phyloP scores from a whole-genome alignment of 2,797 vertebrate genomes.

The Acanthiza pusilla region DNA sequence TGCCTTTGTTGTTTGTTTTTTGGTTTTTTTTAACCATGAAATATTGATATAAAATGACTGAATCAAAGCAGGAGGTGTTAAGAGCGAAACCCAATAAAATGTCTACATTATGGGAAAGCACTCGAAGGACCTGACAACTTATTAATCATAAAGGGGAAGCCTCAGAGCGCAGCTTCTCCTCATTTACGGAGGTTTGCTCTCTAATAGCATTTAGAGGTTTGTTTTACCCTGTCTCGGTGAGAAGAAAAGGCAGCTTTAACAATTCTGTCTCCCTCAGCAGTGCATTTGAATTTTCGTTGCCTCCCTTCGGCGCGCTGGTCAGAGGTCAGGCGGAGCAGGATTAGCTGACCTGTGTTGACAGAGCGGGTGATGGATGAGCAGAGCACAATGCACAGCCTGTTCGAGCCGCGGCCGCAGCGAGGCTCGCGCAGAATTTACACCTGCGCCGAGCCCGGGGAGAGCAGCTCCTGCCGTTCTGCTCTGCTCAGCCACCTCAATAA shows the following conservation, averaged over 20 bases:
- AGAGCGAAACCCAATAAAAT: slow-evolving; percentile 7
- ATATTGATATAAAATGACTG: background rate
- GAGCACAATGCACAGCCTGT: slow-evolving; percentile 45
- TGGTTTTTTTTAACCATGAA: background rate
- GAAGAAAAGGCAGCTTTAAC: slow-evolving; percentile 55
- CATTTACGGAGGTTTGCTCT: slow-evolving; percentile 7
- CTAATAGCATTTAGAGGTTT: slow-evolving; percentile 42
- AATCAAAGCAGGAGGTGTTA: slow-evolving; percentile 11
- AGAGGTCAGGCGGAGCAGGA: slow-evolving; percentile 63
- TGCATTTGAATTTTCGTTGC: slow-evolving; percentile 53
- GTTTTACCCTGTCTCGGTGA: slow-evolving; percentile 25
- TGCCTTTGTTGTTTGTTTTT: background rate
- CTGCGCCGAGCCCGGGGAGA: background rate
- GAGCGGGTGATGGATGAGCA: slow-evolving; percentile 71
- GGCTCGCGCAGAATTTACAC: background rate
- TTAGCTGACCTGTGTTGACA: slow-evolving; percentile 71
- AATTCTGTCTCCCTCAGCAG: slow-evolving; percentile 62
- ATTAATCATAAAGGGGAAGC: slow-evolving; percentile 23
- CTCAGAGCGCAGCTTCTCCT: background rate
- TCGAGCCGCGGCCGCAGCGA: background rate
- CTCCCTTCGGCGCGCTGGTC: slow-evolving; percentile 36
- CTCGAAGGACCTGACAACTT: background rate
- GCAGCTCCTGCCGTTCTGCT: background rate
- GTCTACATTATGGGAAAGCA: background rate
- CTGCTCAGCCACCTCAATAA: background rate